Evolutionary conservation across 1,140 invertebrate species (phyloP).

Genomic region (Homalodisca vitripennis): DNA sequence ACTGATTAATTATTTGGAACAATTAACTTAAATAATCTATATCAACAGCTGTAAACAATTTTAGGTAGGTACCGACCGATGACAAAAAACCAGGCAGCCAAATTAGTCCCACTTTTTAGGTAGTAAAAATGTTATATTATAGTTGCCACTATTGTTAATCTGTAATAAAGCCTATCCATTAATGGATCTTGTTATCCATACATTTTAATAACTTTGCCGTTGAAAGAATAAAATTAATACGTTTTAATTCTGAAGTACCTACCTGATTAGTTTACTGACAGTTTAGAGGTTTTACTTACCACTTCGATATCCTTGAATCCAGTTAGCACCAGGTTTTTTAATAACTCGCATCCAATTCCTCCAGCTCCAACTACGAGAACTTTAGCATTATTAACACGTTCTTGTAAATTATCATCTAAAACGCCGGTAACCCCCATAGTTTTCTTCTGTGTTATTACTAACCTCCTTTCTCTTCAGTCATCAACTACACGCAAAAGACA

Average conservation of each 20-base stretch:
- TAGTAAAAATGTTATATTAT: no score
- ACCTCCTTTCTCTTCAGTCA: no score
- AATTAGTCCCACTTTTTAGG: no score
- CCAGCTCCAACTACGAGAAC: constrained; percentile 96
- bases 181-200: neutral
- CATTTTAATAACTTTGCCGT: neutral
- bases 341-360: constrained; percentile 97
- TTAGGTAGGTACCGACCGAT: no score
- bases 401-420: constrained; percentile 18
- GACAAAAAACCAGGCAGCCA: no score
- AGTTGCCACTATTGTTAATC: no score
- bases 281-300: constrained; percentile 70
- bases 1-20: no score
- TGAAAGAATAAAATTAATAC: neutral
- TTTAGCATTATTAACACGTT: constrained; percentile 48
- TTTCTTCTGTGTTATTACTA: no score
- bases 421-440: constrained; percentile 1
- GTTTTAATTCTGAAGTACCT: neutral
- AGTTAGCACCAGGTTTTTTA: constrained; percentile 95
- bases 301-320: constrained; percentile 94
- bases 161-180: no score
- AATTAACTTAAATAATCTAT: no score
- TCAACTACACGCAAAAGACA: no score
- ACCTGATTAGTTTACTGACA: neutral
- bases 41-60: no score